Evolutionary conservation across 2,797 vertebrate species (phyloP).

Genomic region (Cossypha heuglini): DNA sequence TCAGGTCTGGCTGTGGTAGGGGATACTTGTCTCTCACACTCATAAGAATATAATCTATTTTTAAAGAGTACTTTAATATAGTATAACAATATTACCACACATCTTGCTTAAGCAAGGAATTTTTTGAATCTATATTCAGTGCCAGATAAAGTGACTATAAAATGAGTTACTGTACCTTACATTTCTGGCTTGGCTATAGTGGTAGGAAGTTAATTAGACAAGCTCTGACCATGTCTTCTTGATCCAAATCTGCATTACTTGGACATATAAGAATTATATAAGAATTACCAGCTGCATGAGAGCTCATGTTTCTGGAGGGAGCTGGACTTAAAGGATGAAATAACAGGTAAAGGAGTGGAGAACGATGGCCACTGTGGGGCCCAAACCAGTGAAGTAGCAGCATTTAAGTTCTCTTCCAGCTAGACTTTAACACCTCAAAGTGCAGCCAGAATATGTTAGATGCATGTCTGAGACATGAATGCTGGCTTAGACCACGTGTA

Average conservation of each 20-base stretch:
- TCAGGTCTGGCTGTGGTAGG: neutral
- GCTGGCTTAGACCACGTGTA: neutral
- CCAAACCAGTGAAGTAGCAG: neutral
- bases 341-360: neutral
- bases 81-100: slow-evolving; percentile 54
- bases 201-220: slow-evolving; percentile 66
- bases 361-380: neutral
- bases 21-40: neutral
- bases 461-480: neutral
- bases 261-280: neutral
- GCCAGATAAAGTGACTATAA: slow-evolving; percentile 51
- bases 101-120: slow-evolving; percentile 62
- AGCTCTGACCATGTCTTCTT: slow-evolving; percentile 33
- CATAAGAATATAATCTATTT: slow-evolving; percentile 48
- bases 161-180: slow-evolving; percentile 62
- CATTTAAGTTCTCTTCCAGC: slow-evolving; percentile 9
- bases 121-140: slow-evolving; percentile 68
- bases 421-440: neutral
- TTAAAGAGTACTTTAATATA: slow-evolving; percentile 45
- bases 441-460: neutral
- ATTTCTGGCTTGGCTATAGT: slow-evolving; percentile 39
- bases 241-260: slow-evolving; percentile 23
- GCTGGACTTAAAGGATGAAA: neutral
- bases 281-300: slow-evolving; percentile 1
- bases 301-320: slow-evolving; percentile 8